Percentiles rank a stretch among this genome's conserved stretches.
Conservation (phyloP, 2,113 vertebrate genomes). For the Upupa epops region DNA sequence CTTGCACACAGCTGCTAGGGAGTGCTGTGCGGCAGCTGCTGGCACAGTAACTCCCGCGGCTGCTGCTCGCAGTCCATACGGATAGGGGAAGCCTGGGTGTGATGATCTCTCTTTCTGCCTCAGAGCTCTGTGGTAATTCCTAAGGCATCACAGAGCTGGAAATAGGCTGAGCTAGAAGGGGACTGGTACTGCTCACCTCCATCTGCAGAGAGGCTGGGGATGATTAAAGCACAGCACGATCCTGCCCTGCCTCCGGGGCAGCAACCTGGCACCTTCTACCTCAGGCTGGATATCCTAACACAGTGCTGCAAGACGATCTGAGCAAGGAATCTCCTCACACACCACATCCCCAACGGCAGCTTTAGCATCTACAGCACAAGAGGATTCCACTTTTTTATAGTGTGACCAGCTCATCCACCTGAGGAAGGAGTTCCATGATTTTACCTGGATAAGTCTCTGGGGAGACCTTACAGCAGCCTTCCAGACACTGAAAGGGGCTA, state of each 20-base stretch:
- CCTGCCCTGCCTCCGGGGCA: background rate
- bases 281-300: background rate
- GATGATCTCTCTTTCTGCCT: background rate
- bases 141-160: background rate
- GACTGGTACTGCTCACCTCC: background rate
- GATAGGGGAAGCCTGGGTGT: background rate
- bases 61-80: background rate
- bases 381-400: background rate
- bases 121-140: background rate
- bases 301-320: background rate
- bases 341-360: background rate
- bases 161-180: background rate
- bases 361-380: background rate
- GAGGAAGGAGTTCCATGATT: background rate
- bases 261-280: background rate
- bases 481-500: no score
- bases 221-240: background rate
- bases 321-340: background rate
- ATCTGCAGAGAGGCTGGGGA: background rate
- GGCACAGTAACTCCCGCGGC: background rate
- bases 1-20: fast-evolving
- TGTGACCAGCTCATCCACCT: background rate
- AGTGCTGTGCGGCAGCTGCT: background rate
- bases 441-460: background rate
- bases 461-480: no score